A percentile compares a stretch with the other conserved stretches of the same genome.
Evolutionary conservation across 2,888 invertebrate species (phyloP).

Genomic region (Eupithecia subumbrata): DNA sequence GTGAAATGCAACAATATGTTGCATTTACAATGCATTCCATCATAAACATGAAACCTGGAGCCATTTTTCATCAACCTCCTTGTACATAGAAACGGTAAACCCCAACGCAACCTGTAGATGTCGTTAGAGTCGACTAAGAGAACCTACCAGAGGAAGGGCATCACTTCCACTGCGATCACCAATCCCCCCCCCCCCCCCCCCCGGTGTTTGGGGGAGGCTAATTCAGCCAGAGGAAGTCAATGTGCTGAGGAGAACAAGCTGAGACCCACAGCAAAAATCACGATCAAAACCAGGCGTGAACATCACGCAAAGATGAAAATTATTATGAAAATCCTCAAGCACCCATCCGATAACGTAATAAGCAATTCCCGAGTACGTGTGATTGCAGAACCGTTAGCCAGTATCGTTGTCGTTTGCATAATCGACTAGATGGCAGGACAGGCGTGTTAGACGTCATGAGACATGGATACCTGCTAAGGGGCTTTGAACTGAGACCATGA

Average conservation of each 20-base stretch:
- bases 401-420: conserved; percentile 46
- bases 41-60: too few species aligned
- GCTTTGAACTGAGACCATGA: conserved; percentile 13
- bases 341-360: conserved; percentile 21
- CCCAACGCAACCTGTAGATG: too few species aligned
- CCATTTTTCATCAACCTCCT: too few species aligned
- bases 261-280: not conserved
- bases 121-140: too few species aligned
- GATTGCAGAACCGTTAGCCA: conserved; percentile 19
- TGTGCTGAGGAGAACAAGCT: not conserved
- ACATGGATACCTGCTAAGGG: conserved; percentile 16
- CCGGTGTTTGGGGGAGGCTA: too few species aligned
- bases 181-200: too few species aligned
- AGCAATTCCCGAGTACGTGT: conserved; percentile 28
- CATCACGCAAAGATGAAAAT: not conserved
- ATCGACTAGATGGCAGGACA: conserved; percentile 36
- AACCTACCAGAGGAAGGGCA: too few species aligned
- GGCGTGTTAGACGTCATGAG: conserved; percentile 21
- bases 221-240: too few species aligned
- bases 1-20: too few species aligned
- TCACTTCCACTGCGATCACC: too few species aligned
- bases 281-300: not conserved
- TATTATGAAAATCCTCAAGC: conserved; percentile 7
- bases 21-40: too few species aligned
- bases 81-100: too few species aligned